Percentiles rank a stretch among this genome's conserved stretches.
Conservation (phyloP, 2,888 invertebrate species). For the Drosophila mimetica region DNA sequence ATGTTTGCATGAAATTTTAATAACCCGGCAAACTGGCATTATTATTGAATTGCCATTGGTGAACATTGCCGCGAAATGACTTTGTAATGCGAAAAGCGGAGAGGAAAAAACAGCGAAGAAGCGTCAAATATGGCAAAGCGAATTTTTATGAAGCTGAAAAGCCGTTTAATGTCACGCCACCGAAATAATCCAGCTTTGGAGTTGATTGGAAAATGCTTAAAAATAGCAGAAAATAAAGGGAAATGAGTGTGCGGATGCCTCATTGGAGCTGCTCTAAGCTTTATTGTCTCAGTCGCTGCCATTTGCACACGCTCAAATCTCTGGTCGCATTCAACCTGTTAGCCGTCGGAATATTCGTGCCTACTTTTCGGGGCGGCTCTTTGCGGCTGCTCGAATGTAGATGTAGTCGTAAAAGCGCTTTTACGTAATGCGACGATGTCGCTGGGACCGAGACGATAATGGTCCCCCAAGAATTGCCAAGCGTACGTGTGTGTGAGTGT, state of each 20-base stretch:
- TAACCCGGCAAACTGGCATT: conserved; percentile 69
- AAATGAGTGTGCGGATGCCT: conserved; percentile 12
- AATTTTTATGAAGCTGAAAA: conserved; percentile 54
- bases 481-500: conserved; percentile 34
- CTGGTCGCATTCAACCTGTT: conserved; percentile 68
- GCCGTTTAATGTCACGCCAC: conserved; percentile 61
- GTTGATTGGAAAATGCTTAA: conserved; percentile 62
- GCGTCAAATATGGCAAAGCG: conserved; percentile 5
- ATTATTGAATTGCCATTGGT: conserved; percentile 61
- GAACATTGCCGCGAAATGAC: conserved; percentile 53
- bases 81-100: conserved; percentile 56
- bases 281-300: conserved; percentile 63
- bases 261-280: conserved; percentile 51
- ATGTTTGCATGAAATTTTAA: conserved; percentile 74
- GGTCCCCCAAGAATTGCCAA: conserved; percentile 67
- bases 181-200: conserved; percentile 62
- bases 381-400: conserved; percentile 54
- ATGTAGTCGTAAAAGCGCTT: conserved; percentile 74
- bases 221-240: conserved; percentile 19
- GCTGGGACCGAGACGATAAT: conserved; percentile 50
- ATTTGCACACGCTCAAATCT: conserved; percentile 63
- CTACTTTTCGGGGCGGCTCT: conserved; percentile 38
- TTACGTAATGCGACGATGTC: conserved; percentile 68
- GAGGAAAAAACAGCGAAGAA: conserved; percentile 1
- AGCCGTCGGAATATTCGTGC: conserved; percentile 38